Base-by-base conservation (phyloP, 1,140 invertebrate species). In the Drosophila hydei region DNA sequence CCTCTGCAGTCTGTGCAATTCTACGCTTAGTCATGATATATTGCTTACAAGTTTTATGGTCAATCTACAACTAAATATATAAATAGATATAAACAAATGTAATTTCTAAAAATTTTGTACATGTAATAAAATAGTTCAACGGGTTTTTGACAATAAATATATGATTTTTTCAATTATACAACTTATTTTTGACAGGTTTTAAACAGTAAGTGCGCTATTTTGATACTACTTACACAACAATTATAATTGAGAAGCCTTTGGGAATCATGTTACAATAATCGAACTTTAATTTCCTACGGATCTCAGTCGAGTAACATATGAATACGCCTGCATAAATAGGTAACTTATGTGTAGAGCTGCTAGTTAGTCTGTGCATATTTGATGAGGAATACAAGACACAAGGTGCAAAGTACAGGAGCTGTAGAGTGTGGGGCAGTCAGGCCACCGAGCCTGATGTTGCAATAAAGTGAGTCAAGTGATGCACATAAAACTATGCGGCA, bases 381-480 rank as follows among this genome's bases (percentile, higher is more conserved):
- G 25, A 51, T 45, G 43, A 8, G 1, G 25, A 51, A 18, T 25
- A 12, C 19, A 21, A 47, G 19, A 11, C 0, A 11, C 42, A 7
- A 27, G 23, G n/a, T 3, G 23, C 47, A 27, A 14, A 16, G 23
- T 4, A 45, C 9, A 18, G 3, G 12, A 14, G 45, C 5, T 5
- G 18, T 16, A 18, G 30, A 21, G 14, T 12, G 16, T 52, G 38
- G 7, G 18, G 4, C 42, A 47, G 23, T 18, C 55, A 70, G 60
- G 65, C 72, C 71, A 75, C 45, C 56, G 59, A 59, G 48, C 73
- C 59, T 68, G 73, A 80, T 85, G 81, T 84, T 77, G 80, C 79
- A 70, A 54, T 58, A 65, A 52, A 58, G 36, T 71, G 60, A 64
- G 52, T 63, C 50, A 63, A 75, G 62, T 55, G 71, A 72, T 61